Evolutionary conservation across 2,113 vertebrate species (phyloP), one percentile per base, ranked within the genome.

Genomic region (Machaerirhynchus nigripectus): DNA sequence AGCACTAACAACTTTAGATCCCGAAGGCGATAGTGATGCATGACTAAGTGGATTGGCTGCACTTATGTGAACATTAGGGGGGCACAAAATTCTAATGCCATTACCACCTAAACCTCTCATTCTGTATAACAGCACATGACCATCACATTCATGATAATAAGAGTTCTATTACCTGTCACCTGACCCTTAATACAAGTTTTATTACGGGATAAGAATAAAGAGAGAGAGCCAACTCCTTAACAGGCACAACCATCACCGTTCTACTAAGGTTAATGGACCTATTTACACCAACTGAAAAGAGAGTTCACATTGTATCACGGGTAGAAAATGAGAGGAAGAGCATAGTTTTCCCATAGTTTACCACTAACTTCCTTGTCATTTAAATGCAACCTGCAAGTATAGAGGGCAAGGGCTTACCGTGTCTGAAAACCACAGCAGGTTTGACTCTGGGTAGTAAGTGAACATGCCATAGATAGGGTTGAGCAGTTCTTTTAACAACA

Each of bases 381-480:
- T 60, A 47, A 94, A 84, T 17, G n/a, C 33, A 90, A 1, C 18
- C 23, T 56, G 26, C 2, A 13, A 1, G 13, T 31, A 49, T 0
- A 46, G 40, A 86, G 49, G 33, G 42, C 61, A 77, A 84, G 33
- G 47, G 93, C 98, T 98, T 95, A 99, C 99, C 95, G 98, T 99
- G 92, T 99, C 99, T 69, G 99, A 99, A 98, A 99, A 99, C 99
- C 99, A 99, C 84, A 99, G 97, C 67, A 99, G 98, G 97, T 99
- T 99, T 78, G 99, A 99, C 64, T 99, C 99, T n/a, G 98, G 97
- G 85, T 99, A 99, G 86, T 98, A 98, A 35, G 99, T 99, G 97
- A 99, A 99, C 99, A 99, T 99, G 91, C 99, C 99, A 24, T 99
- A 99, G 63, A 99, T 98, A 10, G 99, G 99, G 97, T 99, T 99